Evolutionary conservation across 30 jellyfish, hydroid and myxozoan species (phyloP).

Genomic region (Haliclystus octoradiatus): DNA sequence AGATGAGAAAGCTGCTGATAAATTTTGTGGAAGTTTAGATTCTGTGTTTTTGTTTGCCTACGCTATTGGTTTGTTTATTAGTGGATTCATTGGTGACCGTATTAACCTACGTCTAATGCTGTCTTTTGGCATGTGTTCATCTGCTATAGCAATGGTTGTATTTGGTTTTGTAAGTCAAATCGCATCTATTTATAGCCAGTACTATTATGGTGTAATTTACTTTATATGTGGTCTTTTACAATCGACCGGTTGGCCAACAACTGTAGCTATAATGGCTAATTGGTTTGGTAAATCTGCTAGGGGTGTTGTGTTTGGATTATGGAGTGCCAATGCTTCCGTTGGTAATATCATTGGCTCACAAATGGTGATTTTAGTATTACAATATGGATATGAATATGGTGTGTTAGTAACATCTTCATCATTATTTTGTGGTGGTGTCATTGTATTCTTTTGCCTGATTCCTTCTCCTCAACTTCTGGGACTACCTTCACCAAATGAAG

Average conservation of each 20-base stretch:
- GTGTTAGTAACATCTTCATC: slow-evolving; percentile 47
- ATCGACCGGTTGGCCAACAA: slow-evolving; percentile 97
- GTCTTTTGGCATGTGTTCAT: slow-evolving; percentile 82
- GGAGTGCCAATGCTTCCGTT: slow-evolving; percentile 91
- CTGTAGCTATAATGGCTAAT: slow-evolving; percentile 91
- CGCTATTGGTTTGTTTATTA: slow-evolving; percentile 80
- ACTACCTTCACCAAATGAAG: neutral
- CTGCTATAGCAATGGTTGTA: slow-evolving; percentile 55
- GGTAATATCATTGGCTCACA: slow-evolving; percentile 86
- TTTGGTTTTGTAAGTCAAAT: slow-evolving; percentile 72
- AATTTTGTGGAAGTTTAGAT: slow-evolving; percentile 65
- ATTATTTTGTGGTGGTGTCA: slow-evolving; percentile 76
- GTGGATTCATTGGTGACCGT: slow-evolving; percentile 90
- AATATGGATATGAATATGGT: slow-evolving; percentile 84
- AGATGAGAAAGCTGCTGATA: slow-evolving; percentile 51
- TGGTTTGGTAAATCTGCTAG: slow-evolving; percentile 90
- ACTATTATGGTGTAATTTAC: slow-evolving; percentile 44
- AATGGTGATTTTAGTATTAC: slow-evolving; percentile 60
- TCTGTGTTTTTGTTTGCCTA: slow-evolving; percentile 64
- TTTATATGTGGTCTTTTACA: slow-evolving; percentile 78
- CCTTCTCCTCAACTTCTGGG: slow-evolving; percentile 76
- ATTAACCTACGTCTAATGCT: slow-evolving; percentile 65
- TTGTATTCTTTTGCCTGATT: slow-evolving; percentile 46
- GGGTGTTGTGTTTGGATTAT: slow-evolving; percentile 86
- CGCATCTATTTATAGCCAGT: slow-evolving; percentile 28